A percentile compares a stretch with the other conserved stretches of the same genome.
Evolutionary conservation across 2,113 vertebrate species (phyloP).

Genomic region (Loxodonta africana): DNA sequence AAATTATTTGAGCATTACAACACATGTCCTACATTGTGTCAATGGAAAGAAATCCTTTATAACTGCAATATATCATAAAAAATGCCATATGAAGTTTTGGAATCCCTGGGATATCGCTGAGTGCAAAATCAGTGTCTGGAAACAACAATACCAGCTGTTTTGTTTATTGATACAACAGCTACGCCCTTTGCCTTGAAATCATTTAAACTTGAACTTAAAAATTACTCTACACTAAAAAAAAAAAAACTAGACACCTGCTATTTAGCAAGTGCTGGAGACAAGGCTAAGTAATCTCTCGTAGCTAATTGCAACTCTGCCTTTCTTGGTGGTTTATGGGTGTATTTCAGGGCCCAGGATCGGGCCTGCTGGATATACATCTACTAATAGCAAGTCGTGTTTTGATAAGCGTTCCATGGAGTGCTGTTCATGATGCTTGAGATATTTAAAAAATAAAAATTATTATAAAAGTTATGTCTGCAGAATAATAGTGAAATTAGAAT

Average conservation of each 20-base stretch:
- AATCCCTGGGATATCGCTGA: background rate
- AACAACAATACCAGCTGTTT: background rate
- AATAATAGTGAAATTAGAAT: background rate
- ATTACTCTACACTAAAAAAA: background rate
- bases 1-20: background rate
- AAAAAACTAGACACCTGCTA: background rate
- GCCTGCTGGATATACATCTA: background rate
- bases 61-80: background rate
- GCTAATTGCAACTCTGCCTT: background rate
- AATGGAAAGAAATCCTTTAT: background rate
- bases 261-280: background rate
- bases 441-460: conserved; percentile 30
- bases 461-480: background rate
- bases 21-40: background rate
- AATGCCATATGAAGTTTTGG: background rate
- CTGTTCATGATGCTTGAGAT: background rate
- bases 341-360: background rate
- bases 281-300: background rate
- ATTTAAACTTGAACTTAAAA: background rate
- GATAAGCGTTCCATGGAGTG: background rate
- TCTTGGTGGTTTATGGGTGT: background rate
- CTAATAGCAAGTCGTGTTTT: background rate
- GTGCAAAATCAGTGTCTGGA: background rate
- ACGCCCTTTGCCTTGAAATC: background rate
- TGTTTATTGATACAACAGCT: background rate